Conservation (phyloP, 1,140 invertebrate genomes). For the Aphis gossypii region DNA sequence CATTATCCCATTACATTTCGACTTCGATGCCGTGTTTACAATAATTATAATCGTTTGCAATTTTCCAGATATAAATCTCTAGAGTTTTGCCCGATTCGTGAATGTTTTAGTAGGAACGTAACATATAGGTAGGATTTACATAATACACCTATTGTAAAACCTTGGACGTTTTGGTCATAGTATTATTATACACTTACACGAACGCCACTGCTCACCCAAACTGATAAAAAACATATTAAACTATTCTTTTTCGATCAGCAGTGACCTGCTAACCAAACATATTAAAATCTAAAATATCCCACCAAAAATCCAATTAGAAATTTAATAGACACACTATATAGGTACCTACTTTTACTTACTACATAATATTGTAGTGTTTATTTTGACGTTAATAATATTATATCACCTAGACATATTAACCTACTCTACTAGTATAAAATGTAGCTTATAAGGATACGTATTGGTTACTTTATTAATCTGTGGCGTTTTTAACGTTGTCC, state of each 20-base stretch:
- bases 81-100: neutral
- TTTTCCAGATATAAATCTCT: neutral
- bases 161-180: neutral
- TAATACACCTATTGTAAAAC: neutral
- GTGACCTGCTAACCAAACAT: too few species aligned
- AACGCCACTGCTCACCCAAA: neutral
- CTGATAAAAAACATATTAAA: neutral
- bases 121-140: neutral
- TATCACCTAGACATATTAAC: neutral
- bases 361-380: neutral
- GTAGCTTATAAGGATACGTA: neutral
- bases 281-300: too few species aligned
- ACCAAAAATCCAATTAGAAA: neutral
- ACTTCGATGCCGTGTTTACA: neutral
- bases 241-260: neutral
- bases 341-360: neutral
- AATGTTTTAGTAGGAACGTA: rapidly evolving
- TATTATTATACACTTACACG: neutral
- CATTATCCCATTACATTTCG: neutral
- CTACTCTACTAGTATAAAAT: neutral
- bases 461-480: too few species aligned
- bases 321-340: neutral
- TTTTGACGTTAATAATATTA: neutral
- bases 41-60: neutral
- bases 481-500: neutral